Evolutionary conservation across 2,888 invertebrate species (phyloP).

Genomic region (Cylindroiulus punctatus): DNA sequence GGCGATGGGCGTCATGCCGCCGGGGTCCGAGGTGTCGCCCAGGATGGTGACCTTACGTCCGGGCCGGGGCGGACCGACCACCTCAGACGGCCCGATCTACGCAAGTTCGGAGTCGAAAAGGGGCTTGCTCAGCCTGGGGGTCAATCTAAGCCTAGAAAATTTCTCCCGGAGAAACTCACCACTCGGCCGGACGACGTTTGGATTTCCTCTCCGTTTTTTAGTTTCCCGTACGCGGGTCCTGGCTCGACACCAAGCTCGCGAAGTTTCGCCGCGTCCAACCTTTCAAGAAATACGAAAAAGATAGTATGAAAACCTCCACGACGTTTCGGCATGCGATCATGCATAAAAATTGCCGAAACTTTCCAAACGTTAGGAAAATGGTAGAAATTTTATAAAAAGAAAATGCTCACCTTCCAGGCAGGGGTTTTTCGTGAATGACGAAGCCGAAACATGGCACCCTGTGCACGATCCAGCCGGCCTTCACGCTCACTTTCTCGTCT

Average conservation of each 20-base stretch:
- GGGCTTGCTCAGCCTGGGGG: too few relatives aligned
- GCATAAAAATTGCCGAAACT: too few relatives aligned
- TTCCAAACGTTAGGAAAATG: too few relatives aligned
- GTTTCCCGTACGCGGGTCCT: slow-evolving; percentile 65
- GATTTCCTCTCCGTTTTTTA: slow-evolving; percentile 65
- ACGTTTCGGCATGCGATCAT: too few relatives aligned
- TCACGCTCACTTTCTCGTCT: slow-evolving; percentile 62
- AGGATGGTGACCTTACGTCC: slow-evolving; percentile 66
- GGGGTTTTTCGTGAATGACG: slow-evolving; percentile 64
- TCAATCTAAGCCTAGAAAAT: too few relatives aligned
- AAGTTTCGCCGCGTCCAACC: slow-evolving; percentile 63
- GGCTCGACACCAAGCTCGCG: slow-evolving; percentile 63
- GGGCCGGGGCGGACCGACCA: slow-evolving; percentile 63
- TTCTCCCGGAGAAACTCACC: slow-evolving; percentile 60
- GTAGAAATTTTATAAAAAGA: too few relatives aligned
- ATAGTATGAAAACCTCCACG: too few relatives aligned
- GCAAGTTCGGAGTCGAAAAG: too few relatives aligned
- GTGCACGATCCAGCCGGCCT: slow-evolving; percentile 65
- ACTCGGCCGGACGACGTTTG: slow-evolving; percentile 62
- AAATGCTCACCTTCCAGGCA: slow-evolving; percentile 63
- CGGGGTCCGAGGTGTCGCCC: slow-evolving; percentile 66
- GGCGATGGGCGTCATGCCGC: slow-evolving; percentile 63
- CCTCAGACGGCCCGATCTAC: slow-evolving; percentile 62
- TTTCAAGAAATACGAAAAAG: background rate
- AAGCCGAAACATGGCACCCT: slow-evolving; percentile 66